Evolutionary conservation across 2,888 invertebrate species (phyloP).

Genomic region (Philereme transversata): DNA sequence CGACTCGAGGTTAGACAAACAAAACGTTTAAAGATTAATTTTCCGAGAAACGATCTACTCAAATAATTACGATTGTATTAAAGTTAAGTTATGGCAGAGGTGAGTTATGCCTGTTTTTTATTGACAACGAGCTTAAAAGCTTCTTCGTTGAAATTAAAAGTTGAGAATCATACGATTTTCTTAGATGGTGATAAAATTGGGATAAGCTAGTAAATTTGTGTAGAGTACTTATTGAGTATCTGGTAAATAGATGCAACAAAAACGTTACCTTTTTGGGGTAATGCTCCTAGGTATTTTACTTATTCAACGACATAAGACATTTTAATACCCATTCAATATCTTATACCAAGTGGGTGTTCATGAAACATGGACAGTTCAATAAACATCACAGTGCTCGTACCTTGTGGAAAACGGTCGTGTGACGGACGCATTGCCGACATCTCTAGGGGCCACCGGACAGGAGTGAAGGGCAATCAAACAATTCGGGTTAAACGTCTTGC

Average conservation of each 20-base stretch:
- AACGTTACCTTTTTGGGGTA: not conserved
- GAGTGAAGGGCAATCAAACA: conserved; percentile 71
- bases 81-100: conserved; percentile 29
- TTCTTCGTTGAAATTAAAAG: no score
- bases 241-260: not conserved
- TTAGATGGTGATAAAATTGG: not conserved
- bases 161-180: no score
- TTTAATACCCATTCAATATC: conserved; percentile 13
- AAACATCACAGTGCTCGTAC: conserved; percentile 41
- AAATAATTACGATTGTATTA: conserved; percentile 42
- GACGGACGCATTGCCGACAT: conserved; percentile 43
- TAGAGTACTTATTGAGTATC: not conserved
- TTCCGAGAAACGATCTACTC: conserved; percentile 53
- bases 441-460: conserved; percentile 51
- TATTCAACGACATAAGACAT: conserved; percentile 9
- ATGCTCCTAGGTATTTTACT: not conserved
- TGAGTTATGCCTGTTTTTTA: no score
- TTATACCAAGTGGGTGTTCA: conserved; percentile 15
- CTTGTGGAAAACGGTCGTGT: conserved; percentile 39
- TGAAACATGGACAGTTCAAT: conserved; percentile 42
- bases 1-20: conserved; percentile 54
- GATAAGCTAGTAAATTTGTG: not conserved
- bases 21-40: conserved; percentile 47
- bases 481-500: conserved; percentile 69
- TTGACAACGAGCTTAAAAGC: no score